Evolutionary conservation across 1,140 invertebrate species (phyloP).

Genomic region (Catajapyx aquilonaris): DNA sequence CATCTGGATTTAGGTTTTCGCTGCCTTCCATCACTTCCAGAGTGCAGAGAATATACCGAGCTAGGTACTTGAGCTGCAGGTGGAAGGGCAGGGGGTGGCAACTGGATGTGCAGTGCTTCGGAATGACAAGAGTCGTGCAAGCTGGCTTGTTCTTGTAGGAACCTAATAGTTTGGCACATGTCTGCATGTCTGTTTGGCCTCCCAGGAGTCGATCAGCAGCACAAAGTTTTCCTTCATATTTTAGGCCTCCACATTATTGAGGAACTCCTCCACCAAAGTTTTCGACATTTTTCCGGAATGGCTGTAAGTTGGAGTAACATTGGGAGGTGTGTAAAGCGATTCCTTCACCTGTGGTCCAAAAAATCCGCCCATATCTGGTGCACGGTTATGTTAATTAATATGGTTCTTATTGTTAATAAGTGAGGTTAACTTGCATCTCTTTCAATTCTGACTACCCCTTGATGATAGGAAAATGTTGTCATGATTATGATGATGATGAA

Average conservation of each 20-base stretch:
- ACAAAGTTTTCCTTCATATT: constrained; percentile 6
- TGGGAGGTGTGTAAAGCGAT: constrained; percentile 2
- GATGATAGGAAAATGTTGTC: no score
- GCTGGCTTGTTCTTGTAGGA: constrained; percentile 2
- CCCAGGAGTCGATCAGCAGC: constrained; percentile 7
- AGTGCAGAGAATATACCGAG: no score
- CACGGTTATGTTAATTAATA: no score
- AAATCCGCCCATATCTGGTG: constrained; percentile 5
- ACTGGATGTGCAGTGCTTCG: constrained; percentile 2
- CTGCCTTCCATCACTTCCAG: no score
- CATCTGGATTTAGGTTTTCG: no score
- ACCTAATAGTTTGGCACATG: neutral
- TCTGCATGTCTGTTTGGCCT: constrained; percentile 5
- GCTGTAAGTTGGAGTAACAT: constrained; percentile 5
- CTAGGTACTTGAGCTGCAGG: no score
- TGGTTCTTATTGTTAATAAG: no score
- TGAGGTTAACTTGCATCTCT: no score
- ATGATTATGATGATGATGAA: no score
- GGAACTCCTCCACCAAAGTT: constrained; percentile 3
- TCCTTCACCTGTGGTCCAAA: constrained; percentile 6
- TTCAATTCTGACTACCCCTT: no score
- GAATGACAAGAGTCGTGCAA: neutral
- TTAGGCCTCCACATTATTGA: constrained; percentile 3
- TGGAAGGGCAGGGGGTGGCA: constrained; percentile 6
- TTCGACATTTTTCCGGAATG: constrained; percentile 8